Base-by-base conservation (phyloP, 1,140 invertebrate species). In the Elymnias hypermnestra region DNA sequence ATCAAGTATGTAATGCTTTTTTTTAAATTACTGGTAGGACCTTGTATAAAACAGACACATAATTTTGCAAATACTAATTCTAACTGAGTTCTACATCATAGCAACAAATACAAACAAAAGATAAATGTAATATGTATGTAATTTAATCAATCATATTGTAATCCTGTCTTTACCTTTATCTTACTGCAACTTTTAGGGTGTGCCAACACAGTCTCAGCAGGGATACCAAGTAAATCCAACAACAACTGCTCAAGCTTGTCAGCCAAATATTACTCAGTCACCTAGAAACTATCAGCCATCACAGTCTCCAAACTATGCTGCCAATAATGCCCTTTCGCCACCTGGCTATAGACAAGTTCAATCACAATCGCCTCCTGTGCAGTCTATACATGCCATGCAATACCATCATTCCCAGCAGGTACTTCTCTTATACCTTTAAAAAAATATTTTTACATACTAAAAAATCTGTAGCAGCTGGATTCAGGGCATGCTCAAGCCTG, bases 331-430 rank as follows among this genome's bases (percentile, higher is more conserved):
- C 19, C 51, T 86, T 21, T 81, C 84, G 45, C 72, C 75, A 19
- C 71, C 77, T 46, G 73, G 73, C 15, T 85, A 85, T 39, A 69
- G 81, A 55, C 77, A 77, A 67, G 69, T 81, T 15, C 72, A 68
- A 25, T 63, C 73, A 14, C 75, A 79, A 40, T 79, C 75, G 3
- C 74, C 79, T 8, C 78, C 75, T 9, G 73, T 83, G 67, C 64
- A 66, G 14, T 57, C 65, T 37, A 71, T 74, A 5, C 78, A 81
- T 63, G 53, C 75, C 15, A 79, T 85, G 72, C 79, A 85, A 39
- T 83, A 83, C 49, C 82, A 83, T 54, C 79, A 79, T 42, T 58
- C 63, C n/a, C 75, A 82, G 49, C 77, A 85, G 69, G 77, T 79
- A 67, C 46, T 44, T n/a, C n/a, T n/a, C n/a, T n/a, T n/a, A n/a